Base-by-base conservation (phyloP, 2,113 vertebrate genomes). In the Noctilio leporinus region DNA sequence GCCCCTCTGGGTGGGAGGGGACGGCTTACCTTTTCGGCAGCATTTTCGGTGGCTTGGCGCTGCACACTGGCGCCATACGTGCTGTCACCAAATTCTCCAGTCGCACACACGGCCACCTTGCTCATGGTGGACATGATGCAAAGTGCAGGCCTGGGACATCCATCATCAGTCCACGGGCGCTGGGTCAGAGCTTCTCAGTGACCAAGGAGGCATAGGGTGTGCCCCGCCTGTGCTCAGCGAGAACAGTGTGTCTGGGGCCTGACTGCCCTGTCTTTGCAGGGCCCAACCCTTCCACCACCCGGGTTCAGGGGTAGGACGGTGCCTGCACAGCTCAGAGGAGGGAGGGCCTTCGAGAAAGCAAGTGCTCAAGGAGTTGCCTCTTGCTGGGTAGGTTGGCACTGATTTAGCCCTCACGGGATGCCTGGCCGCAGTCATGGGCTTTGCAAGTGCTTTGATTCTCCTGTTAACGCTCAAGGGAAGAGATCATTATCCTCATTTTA, bases 401-500 rank as follows among this genome's bases (percentile, higher is more conserved):
- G 0, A 33, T 10, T n/a, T 8, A 10, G 69, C 38, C 4, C 49
- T 53, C 28, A 8, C 70, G 72, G 24, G 24, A 2, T n/a, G 26
- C 64, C 38, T 24, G 33, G 28, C 3, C 20, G n/a, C 30, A 2
- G 8, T 14, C 2, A 64, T 11, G 10, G 1, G 24, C 64, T 30
- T 4, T 28, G 16, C 0, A 3, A 35, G 10, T 2, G 1, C 78
- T 59, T 33, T 72, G 22, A 8, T 8, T 43, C 65, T 55, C 57
- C 16, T 15, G 2, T 4, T 40, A 10, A 33, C 65, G 2, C 33
- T 26, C 17, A 1, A 19, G 40, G 47, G 57, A 11, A 2, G 43
- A 7, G 33, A 9, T 2, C 0, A 10, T 17, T 0, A 3, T 20
- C 40, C 84, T 16, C 49, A 0, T 40, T 0, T 16, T 4, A 15